Conservation (phyloP, 2,113 vertebrate species). For the Cephalopholis sonnerati region DNA sequence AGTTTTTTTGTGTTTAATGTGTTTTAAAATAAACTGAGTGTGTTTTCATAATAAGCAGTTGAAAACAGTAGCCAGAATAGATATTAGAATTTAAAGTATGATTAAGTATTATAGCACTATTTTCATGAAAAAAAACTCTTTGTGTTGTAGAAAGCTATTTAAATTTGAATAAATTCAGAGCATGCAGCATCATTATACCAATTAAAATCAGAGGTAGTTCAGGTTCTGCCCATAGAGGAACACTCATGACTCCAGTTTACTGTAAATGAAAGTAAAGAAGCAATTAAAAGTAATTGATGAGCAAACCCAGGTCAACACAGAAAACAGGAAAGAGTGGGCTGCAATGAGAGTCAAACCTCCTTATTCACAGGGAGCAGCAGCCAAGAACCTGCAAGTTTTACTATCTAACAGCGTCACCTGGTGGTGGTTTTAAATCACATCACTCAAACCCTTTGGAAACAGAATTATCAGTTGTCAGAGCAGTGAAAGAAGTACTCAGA, state of each 20-base stretch:
- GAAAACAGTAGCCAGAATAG: constrained; percentile 3
- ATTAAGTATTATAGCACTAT: not conserved
- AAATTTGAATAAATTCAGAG: not conserved
- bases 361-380: not conserved
- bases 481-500: not conserved
- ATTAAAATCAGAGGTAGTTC: not conserved
- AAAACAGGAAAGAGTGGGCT: constrained; percentile 60
- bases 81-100: constrained; percentile 18
- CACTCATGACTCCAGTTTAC: not conserved
- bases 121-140: not conserved
- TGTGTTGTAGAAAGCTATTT: not conserved
- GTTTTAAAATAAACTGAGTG: not conserved
- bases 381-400: accelerated
- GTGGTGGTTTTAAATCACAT: constrained; percentile 19
- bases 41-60: not conserved
- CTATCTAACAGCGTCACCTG: constrained; percentile 53
- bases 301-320: constrained; percentile 20
- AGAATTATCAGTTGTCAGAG: not conserved
- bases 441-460: not conserved
- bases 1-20: not conserved
- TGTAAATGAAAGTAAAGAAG: constrained; percentile 1
- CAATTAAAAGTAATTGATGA: constrained; percentile 24
- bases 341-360: not conserved
- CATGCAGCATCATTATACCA: not conserved
- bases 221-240: not conserved